Evolutionary conservation across 2,113 vertebrate species (phyloP).

Genomic region (Saiga tatarica): DNA sequence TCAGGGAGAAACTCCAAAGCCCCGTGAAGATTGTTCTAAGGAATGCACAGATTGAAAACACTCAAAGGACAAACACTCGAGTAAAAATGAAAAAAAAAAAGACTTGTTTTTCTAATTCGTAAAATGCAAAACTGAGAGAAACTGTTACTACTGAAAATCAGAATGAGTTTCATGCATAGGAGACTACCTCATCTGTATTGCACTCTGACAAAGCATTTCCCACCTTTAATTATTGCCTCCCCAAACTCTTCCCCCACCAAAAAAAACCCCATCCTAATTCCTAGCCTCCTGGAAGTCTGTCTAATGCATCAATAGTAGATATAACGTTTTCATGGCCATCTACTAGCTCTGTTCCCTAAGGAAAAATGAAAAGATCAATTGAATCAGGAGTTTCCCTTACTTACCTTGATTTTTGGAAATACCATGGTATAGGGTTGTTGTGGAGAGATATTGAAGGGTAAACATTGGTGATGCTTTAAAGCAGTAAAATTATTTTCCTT

Average conservation of each 20-base stretch:
- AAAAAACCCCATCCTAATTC: neutral
- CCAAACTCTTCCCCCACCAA: conserved; percentile 53
- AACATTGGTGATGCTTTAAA: conserved; percentile 77
- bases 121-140: conserved; percentile 75
- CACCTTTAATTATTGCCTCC: conserved; percentile 76
- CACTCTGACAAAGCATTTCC: conserved; percentile 80
- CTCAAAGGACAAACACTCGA: conserved; percentile 65
- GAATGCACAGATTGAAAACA: conserved; percentile 73
- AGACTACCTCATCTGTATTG: conserved; percentile 85
- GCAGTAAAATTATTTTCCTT: conserved; percentile 77
- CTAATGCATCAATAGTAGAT: conserved; percentile 27
- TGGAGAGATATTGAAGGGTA: conserved; percentile 74
- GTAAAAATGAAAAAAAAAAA: conserved; percentile 28
- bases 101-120: conserved; percentile 47
- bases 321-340: conserved; percentile 51
- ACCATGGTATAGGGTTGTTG: conserved; percentile 73
- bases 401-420: conserved; percentile 62
- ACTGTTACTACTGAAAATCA: conserved; percentile 77
- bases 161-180: conserved; percentile 77
- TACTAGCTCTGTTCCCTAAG: conserved; percentile 59
- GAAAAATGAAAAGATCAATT: neutral
- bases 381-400: conserved; percentile 24
- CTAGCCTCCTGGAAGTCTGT: neutral
- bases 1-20: conserved; percentile 65
- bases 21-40: conserved; percentile 69